Percentiles rank a stretch among this genome's conserved stretches.
phyloP scores from a whole-genome alignment of 1,140 invertebrate species.

The Dreissena polymorpha region DNA sequence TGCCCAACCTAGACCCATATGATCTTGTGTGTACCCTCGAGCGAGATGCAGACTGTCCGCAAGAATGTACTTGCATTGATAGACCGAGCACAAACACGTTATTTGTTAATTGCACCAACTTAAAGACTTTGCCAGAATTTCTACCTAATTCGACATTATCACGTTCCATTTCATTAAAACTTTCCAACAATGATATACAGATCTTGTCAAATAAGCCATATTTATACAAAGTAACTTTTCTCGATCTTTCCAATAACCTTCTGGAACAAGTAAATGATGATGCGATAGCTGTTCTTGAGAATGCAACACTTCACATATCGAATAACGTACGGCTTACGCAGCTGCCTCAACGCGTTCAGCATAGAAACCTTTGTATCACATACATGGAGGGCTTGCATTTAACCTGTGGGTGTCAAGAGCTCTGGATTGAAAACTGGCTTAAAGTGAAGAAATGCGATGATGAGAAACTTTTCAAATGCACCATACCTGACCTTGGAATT shows the following conservation, averaged over 20 bases:
- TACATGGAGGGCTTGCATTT: constrained; percentile 25
- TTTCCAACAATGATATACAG: constrained; percentile 29
- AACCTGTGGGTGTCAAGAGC: constrained; percentile 6
- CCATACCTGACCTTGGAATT: not conserved
- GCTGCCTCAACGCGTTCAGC: constrained; percentile 22
- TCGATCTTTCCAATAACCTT: constrained; percentile 26
- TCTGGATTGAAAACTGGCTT: constrained; percentile 42
- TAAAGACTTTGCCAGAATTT: not conserved
- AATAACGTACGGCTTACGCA: constrained; percentile 15
- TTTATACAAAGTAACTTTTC: not conserved
- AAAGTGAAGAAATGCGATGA: not conserved
- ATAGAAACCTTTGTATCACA: constrained; percentile 22
- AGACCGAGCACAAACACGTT: constrained; percentile 25
- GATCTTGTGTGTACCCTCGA: constrained; percentile 2
- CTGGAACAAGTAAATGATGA: not conserved
- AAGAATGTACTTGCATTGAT: constrained; percentile 35
- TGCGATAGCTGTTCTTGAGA: not conserved
- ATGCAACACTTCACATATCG: constrained; percentile 27
- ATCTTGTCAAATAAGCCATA: not conserved
- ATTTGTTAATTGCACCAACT: constrained; percentile 35
- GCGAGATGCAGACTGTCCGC: not conserved
- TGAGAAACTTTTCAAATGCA: constrained; percentile 26
- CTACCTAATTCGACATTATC: constrained; percentile 28
- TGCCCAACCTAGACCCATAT: not conserved
- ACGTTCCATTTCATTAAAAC: constrained; percentile 4